Evolutionary conservation across 2,888 invertebrate species (phyloP).

Genomic region (Tachina lurida): DNA sequence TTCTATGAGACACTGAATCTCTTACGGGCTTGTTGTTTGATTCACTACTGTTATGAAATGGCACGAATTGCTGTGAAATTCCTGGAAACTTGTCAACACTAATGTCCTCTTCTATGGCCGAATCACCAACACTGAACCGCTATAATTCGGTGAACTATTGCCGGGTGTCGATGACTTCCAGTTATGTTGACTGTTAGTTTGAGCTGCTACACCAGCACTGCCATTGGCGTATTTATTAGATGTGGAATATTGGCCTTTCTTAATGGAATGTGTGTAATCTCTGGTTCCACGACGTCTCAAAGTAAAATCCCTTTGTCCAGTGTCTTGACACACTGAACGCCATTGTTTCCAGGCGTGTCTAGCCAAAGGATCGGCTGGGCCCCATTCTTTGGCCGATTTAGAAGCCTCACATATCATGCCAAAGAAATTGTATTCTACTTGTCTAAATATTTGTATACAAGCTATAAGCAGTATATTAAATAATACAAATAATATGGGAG

Average conservation of each 20-base stretch:
- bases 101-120: conserved; percentile 83
- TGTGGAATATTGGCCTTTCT: conserved; percentile 82
- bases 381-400: conserved; percentile 83
- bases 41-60: conserved; percentile 78
- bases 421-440: conserved; percentile 83
- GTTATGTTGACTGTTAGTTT: conserved; percentile 72
- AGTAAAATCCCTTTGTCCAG: conserved; percentile 82
- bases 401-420: conserved; percentile 83
- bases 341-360: conserved; percentile 83
- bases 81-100: conserved; percentile 83
- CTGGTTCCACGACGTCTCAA: conserved; percentile 82
- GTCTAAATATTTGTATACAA: conserved; percentile 81
- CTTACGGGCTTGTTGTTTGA: conserved; percentile 77
- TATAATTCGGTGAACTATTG: conserved; percentile 83
- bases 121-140: conserved; percentile 83
- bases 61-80: conserved; percentile 79
- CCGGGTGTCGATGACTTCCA: conserved; percentile 82
- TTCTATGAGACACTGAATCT: conserved; percentile 78
- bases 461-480: conserved; percentile 80
- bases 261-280: conserved; percentile 83
- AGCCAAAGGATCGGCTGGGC: conserved; percentile 83
- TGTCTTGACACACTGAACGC: conserved; percentile 83
- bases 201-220: conserved; percentile 64
- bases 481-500: conserved; percentile 80
- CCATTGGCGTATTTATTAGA: conserved; percentile 76